phyloP scores from a whole-genome alignment of 2,113 vertebrate species.

The Alexandromys fortis region DNA sequence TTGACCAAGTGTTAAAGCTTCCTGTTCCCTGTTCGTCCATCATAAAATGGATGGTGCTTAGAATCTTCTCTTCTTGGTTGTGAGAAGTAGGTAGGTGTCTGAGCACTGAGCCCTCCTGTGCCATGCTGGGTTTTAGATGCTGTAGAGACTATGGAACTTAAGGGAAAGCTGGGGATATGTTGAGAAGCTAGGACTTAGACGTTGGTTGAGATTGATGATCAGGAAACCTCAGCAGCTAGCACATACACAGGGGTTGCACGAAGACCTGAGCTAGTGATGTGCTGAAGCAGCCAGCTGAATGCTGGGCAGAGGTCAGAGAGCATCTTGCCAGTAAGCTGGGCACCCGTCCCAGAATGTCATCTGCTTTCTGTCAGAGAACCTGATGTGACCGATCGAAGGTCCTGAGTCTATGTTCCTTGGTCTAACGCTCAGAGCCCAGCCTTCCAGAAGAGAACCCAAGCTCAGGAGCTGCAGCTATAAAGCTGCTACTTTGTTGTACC shows the following conservation, averaged over 20 bases:
- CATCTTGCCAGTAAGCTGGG: background rate
- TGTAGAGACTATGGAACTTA: background rate
- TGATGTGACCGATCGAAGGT: background rate
- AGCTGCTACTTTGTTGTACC: background rate
- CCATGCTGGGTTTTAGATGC: background rate
- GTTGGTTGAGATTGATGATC: background rate
- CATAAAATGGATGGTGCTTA: background rate
- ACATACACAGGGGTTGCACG: background rate
- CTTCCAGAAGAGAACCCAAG: background rate
- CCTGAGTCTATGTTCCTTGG: background rate
- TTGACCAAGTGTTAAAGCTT: background rate
- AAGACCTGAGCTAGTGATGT: background rate
- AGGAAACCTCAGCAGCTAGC: background rate
- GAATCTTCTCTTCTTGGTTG: background rate
- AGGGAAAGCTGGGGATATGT: background rate
- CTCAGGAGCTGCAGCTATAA: background rate
- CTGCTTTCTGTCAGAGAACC: background rate
- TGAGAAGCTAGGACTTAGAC: background rate
- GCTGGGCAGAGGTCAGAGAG: background rate
- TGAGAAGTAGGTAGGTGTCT: background rate
- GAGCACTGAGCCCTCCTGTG: background rate
- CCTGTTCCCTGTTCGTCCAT: background rate
- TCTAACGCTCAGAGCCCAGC: background rate
- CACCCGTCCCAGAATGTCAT: background rate
- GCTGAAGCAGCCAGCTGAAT: background rate